Evolutionary conservation across 2,797 vertebrate species (phyloP).

Genomic region (Garrulus glandarius): DNA sequence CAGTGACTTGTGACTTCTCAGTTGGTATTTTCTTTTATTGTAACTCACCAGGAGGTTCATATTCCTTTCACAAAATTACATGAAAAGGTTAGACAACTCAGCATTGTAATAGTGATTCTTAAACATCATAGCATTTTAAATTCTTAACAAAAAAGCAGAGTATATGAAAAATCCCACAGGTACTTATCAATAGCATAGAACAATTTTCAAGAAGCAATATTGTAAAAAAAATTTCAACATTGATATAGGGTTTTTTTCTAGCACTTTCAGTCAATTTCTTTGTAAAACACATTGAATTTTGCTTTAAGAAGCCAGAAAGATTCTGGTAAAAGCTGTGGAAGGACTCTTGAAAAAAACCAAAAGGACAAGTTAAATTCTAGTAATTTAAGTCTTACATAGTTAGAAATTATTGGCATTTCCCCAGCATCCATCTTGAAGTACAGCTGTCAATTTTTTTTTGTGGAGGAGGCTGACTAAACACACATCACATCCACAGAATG

Average conservation of each 20-base stretch:
- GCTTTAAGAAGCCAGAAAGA: background rate
- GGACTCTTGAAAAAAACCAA: background rate
- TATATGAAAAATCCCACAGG: background rate
- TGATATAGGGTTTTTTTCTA: accelerated
- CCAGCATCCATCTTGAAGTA: background rate
- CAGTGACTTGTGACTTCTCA: background rate
- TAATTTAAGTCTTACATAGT: background rate
- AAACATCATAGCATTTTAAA: background rate
- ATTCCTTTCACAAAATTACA: background rate
- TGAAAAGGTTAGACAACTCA: background rate
- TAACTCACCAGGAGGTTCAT: background rate
- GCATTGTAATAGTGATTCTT: background rate
- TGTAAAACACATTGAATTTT: background rate
- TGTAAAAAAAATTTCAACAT: background rate
- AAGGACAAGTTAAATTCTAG: background rate
- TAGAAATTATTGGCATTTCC: background rate
- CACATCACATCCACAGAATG: background rate
- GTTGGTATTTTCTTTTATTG: background rate
- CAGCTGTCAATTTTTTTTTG: background rate
- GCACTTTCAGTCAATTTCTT: background rate
- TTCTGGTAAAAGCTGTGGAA: background rate
- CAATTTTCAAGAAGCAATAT: background rate
- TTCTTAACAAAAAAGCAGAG: background rate
- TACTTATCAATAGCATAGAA: background rate
- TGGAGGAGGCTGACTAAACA: background rate